A percentile compares a stretch with the other conserved stretches of the same genome.
Evolutionary conservation across 2,797 vertebrate species (phyloP).

Genomic region (Epinephelus awoara): DNA sequence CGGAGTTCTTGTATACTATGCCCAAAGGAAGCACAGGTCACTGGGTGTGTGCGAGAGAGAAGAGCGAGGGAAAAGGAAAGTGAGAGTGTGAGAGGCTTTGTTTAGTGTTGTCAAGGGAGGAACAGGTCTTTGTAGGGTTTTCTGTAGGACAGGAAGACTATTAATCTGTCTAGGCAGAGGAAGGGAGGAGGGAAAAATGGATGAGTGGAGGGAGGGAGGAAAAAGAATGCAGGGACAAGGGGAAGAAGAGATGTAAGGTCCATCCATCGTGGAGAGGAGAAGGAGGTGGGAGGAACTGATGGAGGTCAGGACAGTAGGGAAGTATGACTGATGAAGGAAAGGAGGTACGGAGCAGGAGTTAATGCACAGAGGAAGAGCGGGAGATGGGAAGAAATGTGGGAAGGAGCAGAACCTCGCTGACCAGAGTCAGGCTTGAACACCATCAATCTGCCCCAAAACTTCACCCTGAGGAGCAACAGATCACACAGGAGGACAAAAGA

Average conservation of each 20-base stretch:
- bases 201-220: constrained; percentile 3
- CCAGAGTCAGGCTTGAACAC: constrained; percentile 51
- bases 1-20: constrained; percentile 32
- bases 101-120: constrained; percentile 71
- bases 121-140: constrained; percentile 69
- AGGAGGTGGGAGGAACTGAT: constrained; percentile 43
- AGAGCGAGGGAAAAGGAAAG: constrained; percentile 41
- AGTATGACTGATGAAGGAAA: constrained; percentile 45
- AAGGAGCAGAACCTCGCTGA: constrained; percentile 52
- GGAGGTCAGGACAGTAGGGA: constrained; percentile 30
- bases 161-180: constrained; percentile 67
- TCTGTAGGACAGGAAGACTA: constrained; percentile 63
- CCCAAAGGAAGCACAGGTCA: constrained; percentile 63
- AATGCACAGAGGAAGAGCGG: constrained; percentile 42
- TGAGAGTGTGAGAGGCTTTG: constrained; percentile 56
- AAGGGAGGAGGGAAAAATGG: constrained; percentile 25
- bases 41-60: constrained; percentile 46
- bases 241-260: constrained; percentile 45
- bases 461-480: constrained; percentile 73
- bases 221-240: constrained; percentile 36
- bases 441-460: constrained; percentile 68
- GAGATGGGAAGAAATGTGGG: constrained; percentile 42
- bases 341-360: constrained; percentile 42
- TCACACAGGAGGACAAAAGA: constrained; percentile 62
- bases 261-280: constrained; percentile 26